Evolutionary conservation across 2,888 invertebrate species (phyloP).

Genomic region (Meteorus colon): DNA sequence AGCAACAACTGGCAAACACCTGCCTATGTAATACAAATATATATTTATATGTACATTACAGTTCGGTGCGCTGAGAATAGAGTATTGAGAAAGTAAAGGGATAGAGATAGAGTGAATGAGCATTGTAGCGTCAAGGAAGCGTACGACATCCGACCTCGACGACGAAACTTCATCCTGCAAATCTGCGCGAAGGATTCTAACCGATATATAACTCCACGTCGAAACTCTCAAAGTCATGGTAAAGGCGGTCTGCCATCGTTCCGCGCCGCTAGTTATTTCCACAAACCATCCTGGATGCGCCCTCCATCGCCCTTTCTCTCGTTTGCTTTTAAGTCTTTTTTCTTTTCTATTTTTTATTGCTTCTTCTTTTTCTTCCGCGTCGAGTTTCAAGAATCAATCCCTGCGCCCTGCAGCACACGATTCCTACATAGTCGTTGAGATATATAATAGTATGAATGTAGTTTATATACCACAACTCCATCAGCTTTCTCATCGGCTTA

Average conservation of each 20-base stretch:
- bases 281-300: background rate
- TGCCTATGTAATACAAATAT: background rate
- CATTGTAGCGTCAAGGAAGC: constrained; percentile 36
- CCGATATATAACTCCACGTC: constrained; percentile 39
- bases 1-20: constrained; percentile 18
- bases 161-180: constrained; percentile 37
- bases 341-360: background rate
- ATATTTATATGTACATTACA: background rate
- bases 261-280: constrained; percentile 38
- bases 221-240: constrained; percentile 44
- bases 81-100: constrained; percentile 20
- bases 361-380: background rate
- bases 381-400: constrained; percentile 36
- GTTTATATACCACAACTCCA: background rate
- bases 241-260: constrained; percentile 42
- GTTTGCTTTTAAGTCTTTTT: background rate
- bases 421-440: constrained; percentile 1
- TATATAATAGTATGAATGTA: constrained; percentile 2
- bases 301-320: background rate
- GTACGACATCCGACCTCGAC: constrained; percentile 40
- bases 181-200: constrained; percentile 2
- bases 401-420: constrained; percentile 14
- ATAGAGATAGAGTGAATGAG: constrained; percentile 20
- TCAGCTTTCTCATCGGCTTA: constrained; percentile 35
- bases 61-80: background rate